Percentiles rank a stretch among this genome's conserved stretches.
These are phyloP conservation scores for Eudemis profundana DNA, from an alignment of 2,888 invertebrate species.

Conservation along the genomic window DNA sequence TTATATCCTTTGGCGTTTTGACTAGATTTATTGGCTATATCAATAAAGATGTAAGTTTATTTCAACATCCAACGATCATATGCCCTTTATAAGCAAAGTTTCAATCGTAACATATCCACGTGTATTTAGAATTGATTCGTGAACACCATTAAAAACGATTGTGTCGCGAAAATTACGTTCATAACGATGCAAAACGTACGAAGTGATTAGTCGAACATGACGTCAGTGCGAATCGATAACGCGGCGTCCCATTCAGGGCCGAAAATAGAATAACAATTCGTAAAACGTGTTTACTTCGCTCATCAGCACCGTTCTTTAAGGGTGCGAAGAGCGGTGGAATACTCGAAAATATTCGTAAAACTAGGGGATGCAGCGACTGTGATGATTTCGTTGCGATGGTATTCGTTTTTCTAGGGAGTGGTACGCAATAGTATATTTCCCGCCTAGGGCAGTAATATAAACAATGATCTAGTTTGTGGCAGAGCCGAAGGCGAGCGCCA, in stretches of 20 bases:
- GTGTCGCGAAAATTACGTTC: background rate
- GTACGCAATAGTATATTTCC: no score
- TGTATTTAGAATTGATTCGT: constrained; percentile 7
- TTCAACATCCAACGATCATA: background rate
- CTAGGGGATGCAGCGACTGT: no score
- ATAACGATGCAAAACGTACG: constrained; percentile 6
- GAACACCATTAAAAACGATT: background rate
- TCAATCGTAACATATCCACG: background rate
- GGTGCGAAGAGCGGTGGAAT: background rate
- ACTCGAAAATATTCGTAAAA: no score
- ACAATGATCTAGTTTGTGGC: no score
- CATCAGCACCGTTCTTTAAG: background rate
- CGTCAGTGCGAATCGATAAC: constrained; percentile 39
- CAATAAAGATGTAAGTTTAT: background rate
- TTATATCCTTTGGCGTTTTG: constrained; percentile 9
- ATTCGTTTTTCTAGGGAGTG: no score
- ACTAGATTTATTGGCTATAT: background rate
- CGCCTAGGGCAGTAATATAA: no score
- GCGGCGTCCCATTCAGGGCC: constrained; percentile 22
- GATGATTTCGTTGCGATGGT: no score
- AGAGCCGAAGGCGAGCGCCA: no score
- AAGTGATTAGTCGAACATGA: constrained; percentile 30
- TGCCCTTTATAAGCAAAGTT: background rate
- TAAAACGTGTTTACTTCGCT: constrained; percentile 18
- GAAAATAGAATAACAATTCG: constrained; percentile 40